Evolutionary conservation across 2,888 invertebrate species (phyloP).

Genomic region (Nomada ferruginata): DNA sequence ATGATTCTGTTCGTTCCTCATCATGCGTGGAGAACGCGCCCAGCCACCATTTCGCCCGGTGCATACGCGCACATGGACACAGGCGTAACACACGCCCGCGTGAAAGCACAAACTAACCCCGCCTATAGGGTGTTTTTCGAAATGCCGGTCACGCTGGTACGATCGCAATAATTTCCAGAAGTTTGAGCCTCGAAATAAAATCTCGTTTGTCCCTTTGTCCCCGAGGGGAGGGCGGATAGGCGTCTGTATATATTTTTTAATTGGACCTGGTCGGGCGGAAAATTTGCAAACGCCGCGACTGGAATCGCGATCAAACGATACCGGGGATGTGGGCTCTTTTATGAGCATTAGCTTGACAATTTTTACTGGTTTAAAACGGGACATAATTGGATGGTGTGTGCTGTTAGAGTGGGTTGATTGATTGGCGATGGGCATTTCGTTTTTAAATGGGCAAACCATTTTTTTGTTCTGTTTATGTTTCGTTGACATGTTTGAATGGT

Average conservation of each 20-base stretch:
- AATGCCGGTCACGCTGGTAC: constrained; percentile 26
- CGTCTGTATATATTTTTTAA: constrained; percentile 25
- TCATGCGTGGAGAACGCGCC: constrained; percentile 53
- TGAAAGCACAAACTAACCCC: neutral
- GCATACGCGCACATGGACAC: constrained; percentile 11
- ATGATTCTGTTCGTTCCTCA: constrained; percentile 67
- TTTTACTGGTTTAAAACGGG: neutral
- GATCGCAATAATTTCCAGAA: constrained; percentile 36
- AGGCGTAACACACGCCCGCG: neutral
- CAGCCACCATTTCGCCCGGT: constrained; percentile 19
- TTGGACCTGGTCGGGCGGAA: constrained; percentile 33
- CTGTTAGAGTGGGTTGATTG: no score
- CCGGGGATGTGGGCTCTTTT: neutral
- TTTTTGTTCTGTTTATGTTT: no score
- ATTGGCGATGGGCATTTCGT: no score
- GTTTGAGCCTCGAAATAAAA: constrained; percentile 20
- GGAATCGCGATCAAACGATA: neutral
- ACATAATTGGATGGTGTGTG: no score
- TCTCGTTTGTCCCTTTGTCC: neutral
- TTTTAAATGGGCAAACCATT: no score
- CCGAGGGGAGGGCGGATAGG: neutral
- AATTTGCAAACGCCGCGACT: constrained; percentile 17
- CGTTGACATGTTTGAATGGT: no score
- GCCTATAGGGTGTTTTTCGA: constrained; percentile 29
- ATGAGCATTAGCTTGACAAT: neutral